These are phyloP conservation scores for Synanceia verrucosa DNA, from an alignment of 2,797 vertebrate species.

Conservation along the genomic window DNA sequence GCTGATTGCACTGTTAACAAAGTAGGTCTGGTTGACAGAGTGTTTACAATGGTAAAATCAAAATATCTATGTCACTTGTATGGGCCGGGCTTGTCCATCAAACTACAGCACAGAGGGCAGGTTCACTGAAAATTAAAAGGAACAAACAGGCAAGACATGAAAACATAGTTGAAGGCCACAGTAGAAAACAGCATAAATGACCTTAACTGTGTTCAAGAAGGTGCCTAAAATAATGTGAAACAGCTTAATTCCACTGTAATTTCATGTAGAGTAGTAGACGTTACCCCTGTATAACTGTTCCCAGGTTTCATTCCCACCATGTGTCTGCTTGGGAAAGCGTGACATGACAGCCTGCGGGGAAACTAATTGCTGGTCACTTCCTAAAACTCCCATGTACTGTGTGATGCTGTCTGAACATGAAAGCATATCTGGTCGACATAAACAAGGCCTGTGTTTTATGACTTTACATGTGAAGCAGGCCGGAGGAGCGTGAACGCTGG, in stretches of 20 bases:
- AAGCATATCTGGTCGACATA: conserved; percentile 41
- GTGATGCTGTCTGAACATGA: conserved; percentile 29
- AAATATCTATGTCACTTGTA: background rate
- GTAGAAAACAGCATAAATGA: conserved; percentile 2
- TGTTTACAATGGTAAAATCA: background rate
- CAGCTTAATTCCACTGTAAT: conserved; percentile 33
- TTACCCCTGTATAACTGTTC: background rate
- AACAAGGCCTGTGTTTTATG: conserved; percentile 24
- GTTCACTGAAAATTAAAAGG: background rate
- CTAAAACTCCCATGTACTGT: background rate
- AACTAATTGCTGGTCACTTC: conserved; percentile 48
- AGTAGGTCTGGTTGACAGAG: background rate
- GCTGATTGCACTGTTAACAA: background rate
- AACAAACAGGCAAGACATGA: background rate
- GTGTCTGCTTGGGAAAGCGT: background rate
- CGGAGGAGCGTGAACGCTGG: conserved; percentile 12
- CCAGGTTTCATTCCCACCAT: conserved; percentile 8
- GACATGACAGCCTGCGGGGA: conserved; percentile 20
- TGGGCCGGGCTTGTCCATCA: background rate
- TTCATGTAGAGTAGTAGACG: background rate
- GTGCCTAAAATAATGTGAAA: conserved; percentile 12
- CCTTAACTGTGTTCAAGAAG: background rate
- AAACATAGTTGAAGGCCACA: background rate
- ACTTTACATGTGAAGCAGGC: conserved; percentile 27
- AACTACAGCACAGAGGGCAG: background rate